These are phyloP conservation scores for Rhinichthys osculus DNA, from an alignment of 2,797 vertebrate genomes.

Conservation along the genomic window DNA sequence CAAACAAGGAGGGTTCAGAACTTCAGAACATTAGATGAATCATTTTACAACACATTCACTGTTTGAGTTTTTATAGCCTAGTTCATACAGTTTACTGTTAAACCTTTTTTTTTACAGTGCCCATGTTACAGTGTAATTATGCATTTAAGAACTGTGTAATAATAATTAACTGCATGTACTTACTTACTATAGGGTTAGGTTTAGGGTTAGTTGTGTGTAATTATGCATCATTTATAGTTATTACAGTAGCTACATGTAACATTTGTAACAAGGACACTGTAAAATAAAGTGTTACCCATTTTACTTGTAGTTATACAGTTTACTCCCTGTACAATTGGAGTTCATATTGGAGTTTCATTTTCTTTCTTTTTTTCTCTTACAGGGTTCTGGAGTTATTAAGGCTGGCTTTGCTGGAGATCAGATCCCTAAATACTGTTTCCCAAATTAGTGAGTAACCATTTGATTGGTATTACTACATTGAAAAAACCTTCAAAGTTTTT, in stretches of 20 bases:
- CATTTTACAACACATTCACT: conserved; percentile 20
- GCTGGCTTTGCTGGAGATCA: conserved; percentile 93
- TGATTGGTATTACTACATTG: background rate
- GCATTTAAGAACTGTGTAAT: no score
- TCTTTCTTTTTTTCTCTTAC: background rate
- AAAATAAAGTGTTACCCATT: no score
- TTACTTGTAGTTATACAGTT: background rate
- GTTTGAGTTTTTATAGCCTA: background rate
- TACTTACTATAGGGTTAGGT: no score
- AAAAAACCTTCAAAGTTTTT: background rate
- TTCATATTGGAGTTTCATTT: background rate
- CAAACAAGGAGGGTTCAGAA: conserved; percentile 44
- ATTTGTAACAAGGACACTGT: no score
- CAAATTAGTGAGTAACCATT: conserved; percentile 85
- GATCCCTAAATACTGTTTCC: conserved; percentile 93
- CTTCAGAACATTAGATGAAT: conserved; percentile 34
- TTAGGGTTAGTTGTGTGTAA: no score
- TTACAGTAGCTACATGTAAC: no score
- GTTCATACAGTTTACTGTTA: background rate
- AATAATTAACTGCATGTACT: no score
- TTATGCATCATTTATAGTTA: no score
- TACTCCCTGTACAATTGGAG: background rate
- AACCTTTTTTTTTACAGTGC: no score
- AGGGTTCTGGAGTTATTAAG: conserved; percentile 91
- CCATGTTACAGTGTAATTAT: no score